Conservation (phyloP, 2,888 invertebrate genomes). For the Cosmia trapezina region DNA sequence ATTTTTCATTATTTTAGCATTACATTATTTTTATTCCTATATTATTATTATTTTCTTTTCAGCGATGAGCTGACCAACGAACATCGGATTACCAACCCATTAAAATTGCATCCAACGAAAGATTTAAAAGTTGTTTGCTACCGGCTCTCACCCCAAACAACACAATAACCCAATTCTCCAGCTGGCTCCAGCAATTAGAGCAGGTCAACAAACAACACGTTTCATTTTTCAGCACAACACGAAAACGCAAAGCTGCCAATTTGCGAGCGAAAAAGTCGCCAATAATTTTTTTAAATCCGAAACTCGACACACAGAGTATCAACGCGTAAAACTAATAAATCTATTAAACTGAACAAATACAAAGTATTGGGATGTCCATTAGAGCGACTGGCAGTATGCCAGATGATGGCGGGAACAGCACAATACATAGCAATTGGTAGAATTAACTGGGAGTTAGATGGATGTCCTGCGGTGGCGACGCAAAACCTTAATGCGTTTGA, state of each 20-base stretch:
- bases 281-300: conserved; percentile 50
- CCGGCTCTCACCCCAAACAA: conserved; percentile 23
- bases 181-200: conserved; percentile 55
- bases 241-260: conserved; percentile 47
- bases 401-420: conserved; percentile 51
- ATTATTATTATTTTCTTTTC: neutral
- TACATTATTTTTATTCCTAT: too few species aligned
- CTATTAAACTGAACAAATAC: conserved; percentile 63
- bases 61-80: neutral
- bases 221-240: conserved; percentile 49
- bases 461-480: conserved; percentile 54
- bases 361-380: conserved; percentile 65
- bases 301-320: conserved; percentile 41
- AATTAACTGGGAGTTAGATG: conserved; percentile 65
- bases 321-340: conserved; percentile 61
- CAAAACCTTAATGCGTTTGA: conserved; percentile 42
- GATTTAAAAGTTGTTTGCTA: conserved; percentile 43
- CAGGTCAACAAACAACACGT: conserved; percentile 57
- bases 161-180: conserved; percentile 57
- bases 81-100: neutral
- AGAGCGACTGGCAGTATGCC: conserved; percentile 61
- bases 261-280: conserved; percentile 47
- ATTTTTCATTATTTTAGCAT: too few species aligned
- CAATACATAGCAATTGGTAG: conserved; percentile 63
- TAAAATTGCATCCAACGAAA: conserved; percentile 22